A percentile compares a stretch with the other conserved stretches of the same genome.
Conservation (phyloP, 2,113 vertebrate genomes). For the Rhynchomys soricoides region DNA sequence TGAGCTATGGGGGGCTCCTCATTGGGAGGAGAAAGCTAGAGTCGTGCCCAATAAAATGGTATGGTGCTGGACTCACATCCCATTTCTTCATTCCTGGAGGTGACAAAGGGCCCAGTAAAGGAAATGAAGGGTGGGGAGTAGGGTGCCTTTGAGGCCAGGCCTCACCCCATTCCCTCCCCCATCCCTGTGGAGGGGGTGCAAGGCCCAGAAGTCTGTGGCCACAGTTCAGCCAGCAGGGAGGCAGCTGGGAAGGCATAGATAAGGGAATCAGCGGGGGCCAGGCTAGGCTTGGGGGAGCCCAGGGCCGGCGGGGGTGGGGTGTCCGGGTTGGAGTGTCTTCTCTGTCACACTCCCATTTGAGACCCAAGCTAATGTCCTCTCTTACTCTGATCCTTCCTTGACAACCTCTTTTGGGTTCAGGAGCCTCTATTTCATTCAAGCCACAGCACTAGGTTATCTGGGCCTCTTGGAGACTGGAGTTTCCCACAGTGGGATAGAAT, state of each 20-base stretch:
- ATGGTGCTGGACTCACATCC: neutral
- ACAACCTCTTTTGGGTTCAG: slow-evolving; percentile 29
- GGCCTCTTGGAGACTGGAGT: neutral
- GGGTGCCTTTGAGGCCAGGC: slow-evolving; percentile 62
- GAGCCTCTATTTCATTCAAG: neutral
- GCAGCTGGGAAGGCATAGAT: slow-evolving; percentile 79
- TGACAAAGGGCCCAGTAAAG: slow-evolving; percentile 45
- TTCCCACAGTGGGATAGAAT: neutral
- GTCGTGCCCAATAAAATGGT: neutral
- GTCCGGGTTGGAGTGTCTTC: slow-evolving; percentile 25
- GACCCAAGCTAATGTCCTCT: slow-evolving; percentile 40
- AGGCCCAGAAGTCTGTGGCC: slow-evolving; percentile 72
- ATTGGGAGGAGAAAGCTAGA: neutral
- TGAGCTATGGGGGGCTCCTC: neutral
- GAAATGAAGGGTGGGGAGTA: slow-evolving; percentile 65
- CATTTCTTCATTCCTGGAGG: slow-evolving; percentile 58
- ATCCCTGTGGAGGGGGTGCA: slow-evolving; percentile 61
- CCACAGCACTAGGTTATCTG: neutral
- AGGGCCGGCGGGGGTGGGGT: slow-evolving; percentile 58
- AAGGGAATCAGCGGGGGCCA: slow-evolving; percentile 78
- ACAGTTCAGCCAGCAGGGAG: slow-evolving; percentile 78
- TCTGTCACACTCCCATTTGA: slow-evolving; percentile 65
- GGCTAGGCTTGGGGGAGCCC: slow-evolving; percentile 70
- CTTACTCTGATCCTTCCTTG: slow-evolving; percentile 43
- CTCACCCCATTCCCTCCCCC: slow-evolving; percentile 70